phyloP scores from a whole-genome alignment of 2,113 vertebrate species.

The Apodemus sylvaticus region DNA sequence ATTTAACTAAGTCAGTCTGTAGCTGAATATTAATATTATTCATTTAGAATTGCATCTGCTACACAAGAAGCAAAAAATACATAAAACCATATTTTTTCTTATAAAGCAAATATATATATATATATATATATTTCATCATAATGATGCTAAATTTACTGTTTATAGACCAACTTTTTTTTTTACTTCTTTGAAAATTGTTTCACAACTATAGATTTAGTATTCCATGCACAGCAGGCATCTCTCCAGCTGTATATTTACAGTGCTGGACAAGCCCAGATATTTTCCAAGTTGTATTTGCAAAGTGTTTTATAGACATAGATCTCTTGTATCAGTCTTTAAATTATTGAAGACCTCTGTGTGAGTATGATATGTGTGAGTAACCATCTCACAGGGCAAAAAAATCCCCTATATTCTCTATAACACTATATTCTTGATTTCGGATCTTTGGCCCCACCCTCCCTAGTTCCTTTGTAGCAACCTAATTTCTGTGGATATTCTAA shows the following conservation, averaged over 20 bases:
- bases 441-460: no score
- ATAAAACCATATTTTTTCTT: constrained; percentile 44
- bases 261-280: constrained; percentile 1
- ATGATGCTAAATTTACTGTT: constrained; percentile 41
- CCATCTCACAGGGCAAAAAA: neutral
- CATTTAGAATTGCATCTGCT: constrained; percentile 50
- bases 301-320: neutral
- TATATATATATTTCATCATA: constrained; percentile 28
- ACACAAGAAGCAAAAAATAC: constrained; percentile 41
- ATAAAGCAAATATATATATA: neutral
- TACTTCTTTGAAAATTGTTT: constrained; percentile 41
- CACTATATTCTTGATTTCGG: no score
- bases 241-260: neutral
- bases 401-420: no score
- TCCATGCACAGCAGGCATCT: neutral
- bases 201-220: constrained; percentile 14
- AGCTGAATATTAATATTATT: constrained; percentile 53
- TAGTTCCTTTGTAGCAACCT: no score
- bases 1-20: constrained; percentile 48
- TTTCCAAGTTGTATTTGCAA: constrained; percentile 11
- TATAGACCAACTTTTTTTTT: constrained; percentile 22
- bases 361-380: neutral
- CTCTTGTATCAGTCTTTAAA: neutral
- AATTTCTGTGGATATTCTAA: no score
- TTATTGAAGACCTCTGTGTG: neutral